Percentiles rank a stretch among this genome's conserved stretches.
Conservation (phyloP, 2,888 invertebrate genomes). For the Drosophila stalkeri region DNA sequence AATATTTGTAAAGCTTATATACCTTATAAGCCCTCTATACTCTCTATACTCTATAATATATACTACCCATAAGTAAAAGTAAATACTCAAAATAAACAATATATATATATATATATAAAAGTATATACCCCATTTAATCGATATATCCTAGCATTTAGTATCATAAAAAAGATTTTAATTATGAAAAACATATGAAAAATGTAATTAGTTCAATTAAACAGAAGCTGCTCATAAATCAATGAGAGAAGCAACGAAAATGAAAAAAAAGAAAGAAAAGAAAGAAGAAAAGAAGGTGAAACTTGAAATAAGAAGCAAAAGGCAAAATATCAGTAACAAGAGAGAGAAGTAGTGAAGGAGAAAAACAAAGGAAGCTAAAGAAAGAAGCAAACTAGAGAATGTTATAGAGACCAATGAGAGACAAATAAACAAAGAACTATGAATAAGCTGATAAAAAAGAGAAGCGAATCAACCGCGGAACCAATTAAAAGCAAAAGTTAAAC, state of each 20-base stretch:
- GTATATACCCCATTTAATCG: not conserved
- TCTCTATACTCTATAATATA: no score
- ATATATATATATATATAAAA: not conserved
- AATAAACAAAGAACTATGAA: not conserved
- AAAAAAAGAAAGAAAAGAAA: not conserved
- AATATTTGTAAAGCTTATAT: no score
- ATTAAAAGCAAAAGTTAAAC: not conserved
- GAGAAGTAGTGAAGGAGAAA: no score
- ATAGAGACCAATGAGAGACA: not conserved
- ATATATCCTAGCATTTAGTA: not conserved
- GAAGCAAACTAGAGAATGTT: not conserved
- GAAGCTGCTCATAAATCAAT: not conserved
- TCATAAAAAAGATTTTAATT: slow-evolving; percentile 3
- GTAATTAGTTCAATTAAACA: slow-evolving; percentile 17
- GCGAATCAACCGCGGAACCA: not conserved
- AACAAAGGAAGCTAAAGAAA: not conserved
- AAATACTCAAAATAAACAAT: not conserved
- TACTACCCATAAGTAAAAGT: no score
- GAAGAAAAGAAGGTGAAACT: no score
- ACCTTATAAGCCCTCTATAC: not conserved
- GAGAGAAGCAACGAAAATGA: not conserved
- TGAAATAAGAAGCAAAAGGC: not conserved
- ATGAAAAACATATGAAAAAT: slow-evolving; percentile 17
- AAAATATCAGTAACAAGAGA: no score
- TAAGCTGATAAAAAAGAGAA: not conserved